phyloP scores from a whole-genome alignment of 2,888 invertebrate species.

The Esperia sulphurella region DNA sequence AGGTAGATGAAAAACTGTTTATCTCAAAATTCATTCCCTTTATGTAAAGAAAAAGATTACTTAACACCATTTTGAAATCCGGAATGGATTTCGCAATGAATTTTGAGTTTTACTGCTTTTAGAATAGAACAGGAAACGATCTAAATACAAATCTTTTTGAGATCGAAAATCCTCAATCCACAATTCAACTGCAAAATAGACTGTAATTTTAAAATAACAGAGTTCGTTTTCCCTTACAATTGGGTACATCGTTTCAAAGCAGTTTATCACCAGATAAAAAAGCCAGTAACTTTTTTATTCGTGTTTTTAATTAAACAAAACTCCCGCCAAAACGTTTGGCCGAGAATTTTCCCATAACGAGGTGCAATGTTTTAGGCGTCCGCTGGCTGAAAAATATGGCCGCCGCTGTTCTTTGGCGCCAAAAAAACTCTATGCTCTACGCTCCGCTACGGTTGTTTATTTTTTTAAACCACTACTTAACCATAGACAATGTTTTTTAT shows the following conservation, averaged over 20 bases:
- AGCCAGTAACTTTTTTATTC: slow-evolving; percentile 69
- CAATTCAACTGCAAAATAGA: background rate
- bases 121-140: slow-evolving; percentile 70
- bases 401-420: background rate
- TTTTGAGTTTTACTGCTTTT: slow-evolving; percentile 60
- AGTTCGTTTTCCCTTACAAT: slow-evolving; percentile 20
- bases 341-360: slow-evolving; percentile 58
- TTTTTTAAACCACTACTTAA: background rate
- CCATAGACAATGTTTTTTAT: too few species aligned
- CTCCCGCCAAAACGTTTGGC: slow-evolving; percentile 40
- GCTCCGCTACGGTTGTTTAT: background rate
- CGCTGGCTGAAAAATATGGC: slow-evolving; percentile 34
- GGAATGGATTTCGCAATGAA: slow-evolving; percentile 40
- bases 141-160: slow-evolving; percentile 51
- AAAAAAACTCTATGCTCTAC: background rate
- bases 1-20: background rate
- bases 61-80: background rate
- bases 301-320: slow-evolving; percentile 76
- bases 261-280: slow-evolving; percentile 73
- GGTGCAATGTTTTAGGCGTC: slow-evolving; percentile 31
- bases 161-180: slow-evolving; percentile 35
- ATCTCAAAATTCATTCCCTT: background rate
- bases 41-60: background rate
- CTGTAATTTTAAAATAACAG: background rate
- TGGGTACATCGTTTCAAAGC: slow-evolving; percentile 28